phyloP scores from a whole-genome alignment of 2,113 vertebrate species.

The Austrofundulus limnaeus region DNA sequence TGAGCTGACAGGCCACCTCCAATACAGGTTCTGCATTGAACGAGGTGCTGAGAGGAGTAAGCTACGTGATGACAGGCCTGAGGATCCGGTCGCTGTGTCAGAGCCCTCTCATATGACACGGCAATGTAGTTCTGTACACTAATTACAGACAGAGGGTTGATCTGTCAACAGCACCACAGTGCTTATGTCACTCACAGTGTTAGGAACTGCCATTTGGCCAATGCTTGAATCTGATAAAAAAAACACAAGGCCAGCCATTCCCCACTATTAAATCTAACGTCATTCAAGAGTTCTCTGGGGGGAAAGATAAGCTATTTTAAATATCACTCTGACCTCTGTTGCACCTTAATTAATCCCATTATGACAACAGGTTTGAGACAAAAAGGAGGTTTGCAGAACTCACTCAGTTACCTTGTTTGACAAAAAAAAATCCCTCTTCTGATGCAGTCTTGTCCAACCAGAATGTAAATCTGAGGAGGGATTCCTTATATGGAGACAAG shows the following conservation, averaged over 20 bases:
- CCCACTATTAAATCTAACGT: conserved; percentile 4
- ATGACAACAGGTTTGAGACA: conserved; percentile 31
- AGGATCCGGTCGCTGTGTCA: conserved; percentile 40
- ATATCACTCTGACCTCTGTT: conserved; percentile 10
- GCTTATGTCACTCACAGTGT: conserved; percentile 57
- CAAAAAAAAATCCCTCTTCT: conserved; percentile 17
- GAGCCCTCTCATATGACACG: conserved; percentile 59
- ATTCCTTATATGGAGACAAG: conserved; percentile 59
- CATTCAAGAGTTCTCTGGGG: conserved; percentile 12
- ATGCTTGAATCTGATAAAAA: conserved; percentile 26
- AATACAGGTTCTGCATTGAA: conserved; percentile 32
- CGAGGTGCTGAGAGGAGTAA: conserved; percentile 56
- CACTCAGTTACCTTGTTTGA: conserved; percentile 29
- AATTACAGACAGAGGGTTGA: conserved; percentile 57
- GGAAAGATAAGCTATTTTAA: not conserved
- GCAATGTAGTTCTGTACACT: conserved; percentile 34
- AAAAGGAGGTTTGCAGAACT: conserved; percentile 10
- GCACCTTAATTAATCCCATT: conserved; percentile 28
- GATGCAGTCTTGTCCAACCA: conserved; percentile 24
- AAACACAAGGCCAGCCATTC: conserved; percentile 32
- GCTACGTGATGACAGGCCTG: conserved; percentile 58
- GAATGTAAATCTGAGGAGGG: conserved; percentile 22
- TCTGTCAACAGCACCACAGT: conserved; percentile 53
- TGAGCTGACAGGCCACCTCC: conserved; percentile 25
- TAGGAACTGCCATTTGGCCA: conserved; percentile 32